phyloP scores from a whole-genome alignment of 2,888 invertebrate genomes.

The Tachystola acroxantha region DNA sequence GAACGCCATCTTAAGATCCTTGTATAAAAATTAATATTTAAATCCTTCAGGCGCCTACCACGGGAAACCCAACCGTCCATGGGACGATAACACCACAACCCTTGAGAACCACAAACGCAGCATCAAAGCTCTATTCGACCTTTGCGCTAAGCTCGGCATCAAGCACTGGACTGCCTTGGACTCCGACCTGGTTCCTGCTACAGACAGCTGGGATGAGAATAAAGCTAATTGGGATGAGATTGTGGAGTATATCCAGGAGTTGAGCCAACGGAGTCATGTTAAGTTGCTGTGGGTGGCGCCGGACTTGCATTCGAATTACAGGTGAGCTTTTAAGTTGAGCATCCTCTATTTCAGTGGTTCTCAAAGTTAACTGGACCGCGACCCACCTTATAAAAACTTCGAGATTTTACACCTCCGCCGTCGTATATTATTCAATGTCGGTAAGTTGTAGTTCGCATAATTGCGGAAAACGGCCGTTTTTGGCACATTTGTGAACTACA shows the following conservation, averaged over 20 bases:
- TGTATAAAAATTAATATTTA: too few relatives aligned
- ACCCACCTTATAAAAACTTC: too few relatives aligned
- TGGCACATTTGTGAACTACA: too few relatives aligned
- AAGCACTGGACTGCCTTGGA: conserved; percentile 82
- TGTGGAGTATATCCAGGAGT: conserved; percentile 72
- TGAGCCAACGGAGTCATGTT: conserved; percentile 74
- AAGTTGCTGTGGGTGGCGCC: conserved; percentile 81
- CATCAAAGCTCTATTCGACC: conserved; percentile 79
- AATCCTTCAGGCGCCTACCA: conserved; percentile 50
- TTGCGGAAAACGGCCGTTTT: too few relatives aligned
- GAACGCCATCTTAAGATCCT: too few relatives aligned
- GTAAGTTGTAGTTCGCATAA: too few relatives aligned
- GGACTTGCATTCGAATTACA: conserved; percentile 78
- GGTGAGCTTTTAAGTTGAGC: conserved; percentile 54
- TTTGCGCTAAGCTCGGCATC: conserved; percentile 79
- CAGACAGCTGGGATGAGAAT: conserved; percentile 74
- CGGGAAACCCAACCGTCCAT: conserved; percentile 56
- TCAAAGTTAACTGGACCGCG: too few relatives aligned
- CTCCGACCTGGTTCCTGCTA: conserved; percentile 77
- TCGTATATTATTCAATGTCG: too few relatives aligned
- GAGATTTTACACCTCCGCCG: too few relatives aligned
- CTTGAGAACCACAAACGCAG: conserved; percentile 79
- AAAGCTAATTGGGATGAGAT: conserved; percentile 77
- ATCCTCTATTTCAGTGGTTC: too few relatives aligned
- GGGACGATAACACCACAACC: conserved; percentile 78